Evolutionary conservation across 1,140 invertebrate genomes (phyloP).

Genomic region (Lepidurus apus): DNA sequence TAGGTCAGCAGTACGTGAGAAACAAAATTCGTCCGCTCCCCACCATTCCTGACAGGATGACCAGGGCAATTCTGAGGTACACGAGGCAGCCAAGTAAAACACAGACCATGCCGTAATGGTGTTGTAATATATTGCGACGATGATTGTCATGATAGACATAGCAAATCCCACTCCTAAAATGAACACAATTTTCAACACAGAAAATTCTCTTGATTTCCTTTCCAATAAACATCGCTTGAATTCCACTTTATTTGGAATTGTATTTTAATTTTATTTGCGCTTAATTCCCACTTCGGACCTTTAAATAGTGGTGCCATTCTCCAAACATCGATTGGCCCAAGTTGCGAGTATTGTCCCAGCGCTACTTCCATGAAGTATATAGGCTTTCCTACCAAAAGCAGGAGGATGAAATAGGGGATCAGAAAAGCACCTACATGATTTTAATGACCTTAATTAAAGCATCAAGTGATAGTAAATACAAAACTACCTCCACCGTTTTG

Average conservation of each 20-base stretch:
- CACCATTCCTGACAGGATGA: slow-evolving; percentile 40
- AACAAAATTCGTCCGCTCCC: slow-evolving; percentile 39
- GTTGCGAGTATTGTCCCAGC: slow-evolving; percentile 52
- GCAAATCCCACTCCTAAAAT: slow-evolving; percentile 67
- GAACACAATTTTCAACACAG: background rate
- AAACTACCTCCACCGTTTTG: slow-evolving; percentile 73
- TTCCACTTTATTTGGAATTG: too few relatives aligned
- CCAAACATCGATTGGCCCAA: slow-evolving; percentile 49
- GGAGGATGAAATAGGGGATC: slow-evolving; percentile 70
- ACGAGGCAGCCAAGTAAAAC: slow-evolving; percentile 64
- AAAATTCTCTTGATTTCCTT: background rate
- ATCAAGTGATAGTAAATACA: slow-evolving; percentile 34
- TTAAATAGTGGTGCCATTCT: slow-evolving; percentile 47
- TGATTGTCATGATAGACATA: slow-evolving; percentile 61
- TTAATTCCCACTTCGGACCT: slow-evolving; percentile 37
- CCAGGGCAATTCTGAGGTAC: slow-evolving; percentile 60
- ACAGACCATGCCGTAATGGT: slow-evolving; percentile 70
- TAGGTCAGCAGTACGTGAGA: slow-evolving; percentile 31
- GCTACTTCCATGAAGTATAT: slow-evolving; percentile 60
- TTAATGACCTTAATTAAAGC: slow-evolving; percentile 31
- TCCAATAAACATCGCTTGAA: too few relatives aligned
- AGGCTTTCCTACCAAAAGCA: slow-evolving; percentile 69
- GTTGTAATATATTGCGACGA: slow-evolving; percentile 71
- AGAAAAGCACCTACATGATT: slow-evolving; percentile 65
- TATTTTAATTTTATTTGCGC: too few relatives aligned